Base-by-base conservation (phyloP, 2,888 invertebrate genomes). In the Acleris laterana region DNA sequence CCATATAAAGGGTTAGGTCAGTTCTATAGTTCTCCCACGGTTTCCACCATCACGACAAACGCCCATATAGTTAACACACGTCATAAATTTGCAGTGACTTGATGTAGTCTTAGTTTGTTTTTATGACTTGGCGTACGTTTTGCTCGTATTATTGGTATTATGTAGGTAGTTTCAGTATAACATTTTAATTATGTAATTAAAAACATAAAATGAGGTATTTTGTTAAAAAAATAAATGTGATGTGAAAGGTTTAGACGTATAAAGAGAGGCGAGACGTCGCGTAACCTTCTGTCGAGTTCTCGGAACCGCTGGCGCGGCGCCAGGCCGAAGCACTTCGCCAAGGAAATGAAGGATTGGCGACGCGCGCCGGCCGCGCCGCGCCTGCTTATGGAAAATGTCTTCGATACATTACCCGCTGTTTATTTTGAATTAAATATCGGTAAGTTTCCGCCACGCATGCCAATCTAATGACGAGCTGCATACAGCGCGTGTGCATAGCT, bases 281-380 rank as follows among this genome's bases (percentile, higher is more conserved):
- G 87, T 91, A 92, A 92, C 90, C 90, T 92, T 93, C 91, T 87
- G 82, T 79, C 84, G 78, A 77, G 84, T 92, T 92, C 92, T 91
- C 87, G 90, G 92, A 91, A 92, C 83, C 81, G 81, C 85, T 92
- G 92, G 92, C 90, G 63, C 51, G 55, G 51, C 32, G 86, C 92
- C 92, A 92, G 77, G 38, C 51, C 51, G 51, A 77, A 80, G 74
- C 80, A 78, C 82, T 84, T 83, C 85, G 86, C 84, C 85, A 81
- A 85, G 79, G 84, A 89, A 87, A 87, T 89, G 87, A 88, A 87
- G 87, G 84, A 88, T 88, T 82, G 84, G 86, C 84, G 89, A 85
- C 85, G 84, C 80, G 81, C 81, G 85, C 83, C 85, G 82, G 79
- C 83, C 84, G 32, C 81, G 82, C 85, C 86, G 78, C 80, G 82